Conservation (phyloP, 2,888 invertebrate genomes). For the Eupeodes latifasciatus region DNA sequence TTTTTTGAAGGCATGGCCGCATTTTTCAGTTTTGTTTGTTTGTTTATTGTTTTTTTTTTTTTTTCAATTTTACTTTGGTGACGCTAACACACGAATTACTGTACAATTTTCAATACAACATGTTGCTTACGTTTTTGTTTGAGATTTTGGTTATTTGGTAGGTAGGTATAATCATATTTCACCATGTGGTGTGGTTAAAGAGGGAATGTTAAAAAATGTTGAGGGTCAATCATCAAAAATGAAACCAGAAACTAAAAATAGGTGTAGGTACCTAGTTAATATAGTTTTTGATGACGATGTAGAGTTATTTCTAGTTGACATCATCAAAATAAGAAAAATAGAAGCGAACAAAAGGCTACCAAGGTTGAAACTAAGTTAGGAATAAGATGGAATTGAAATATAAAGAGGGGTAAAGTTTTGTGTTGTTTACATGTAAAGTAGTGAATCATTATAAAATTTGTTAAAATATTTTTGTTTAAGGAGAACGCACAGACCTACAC, state of each 20-base stretch:
- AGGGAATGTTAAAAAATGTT: constrained; percentile 5
- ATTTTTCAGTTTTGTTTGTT: constrained; percentile 1
- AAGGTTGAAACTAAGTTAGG: background rate
- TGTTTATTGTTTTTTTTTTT: background rate
- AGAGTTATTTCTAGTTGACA: constrained; percentile 17
- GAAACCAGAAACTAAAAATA: background rate
- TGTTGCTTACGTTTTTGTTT: constrained; percentile 11
- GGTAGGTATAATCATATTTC: background rate
- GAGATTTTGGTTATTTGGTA: background rate
- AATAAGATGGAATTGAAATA: no score
- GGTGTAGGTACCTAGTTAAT: background rate
- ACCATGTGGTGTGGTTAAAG: constrained; percentile 8
- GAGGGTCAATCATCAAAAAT: background rate
- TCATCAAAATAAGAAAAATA: background rate
- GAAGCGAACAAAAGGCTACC: background rate
- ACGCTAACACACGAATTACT: background rate
- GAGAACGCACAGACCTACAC: no score
- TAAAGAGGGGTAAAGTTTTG: no score
- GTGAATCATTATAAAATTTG: no score
- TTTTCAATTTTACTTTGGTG: background rate
- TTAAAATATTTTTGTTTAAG: no score
- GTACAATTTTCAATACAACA: background rate
- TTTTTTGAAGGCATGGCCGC: background rate
- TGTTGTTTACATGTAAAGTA: no score
- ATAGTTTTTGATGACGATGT: background rate